These are phyloP conservation scores for Lordiphosa andalusiaca DNA, from an alignment of 2,888 invertebrate genomes.

Conservation along the genomic window DNA sequence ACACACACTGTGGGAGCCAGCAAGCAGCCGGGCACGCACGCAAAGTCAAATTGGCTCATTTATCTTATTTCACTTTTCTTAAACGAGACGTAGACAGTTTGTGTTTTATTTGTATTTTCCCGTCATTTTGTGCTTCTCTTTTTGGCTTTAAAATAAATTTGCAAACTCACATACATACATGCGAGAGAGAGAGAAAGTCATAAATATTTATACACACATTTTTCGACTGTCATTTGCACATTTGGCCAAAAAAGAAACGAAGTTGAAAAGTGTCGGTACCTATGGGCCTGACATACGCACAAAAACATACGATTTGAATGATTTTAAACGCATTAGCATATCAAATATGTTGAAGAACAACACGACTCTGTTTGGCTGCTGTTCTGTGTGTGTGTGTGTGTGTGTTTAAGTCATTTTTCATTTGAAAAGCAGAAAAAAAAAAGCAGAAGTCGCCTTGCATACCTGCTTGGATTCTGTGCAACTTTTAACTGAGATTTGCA, in stretches of 20 bases:
- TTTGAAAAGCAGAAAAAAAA: not conserved
- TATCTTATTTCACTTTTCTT: conserved; percentile 61
- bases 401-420: not conserved
- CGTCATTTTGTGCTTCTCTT: not conserved
- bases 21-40: conserved; percentile 25
- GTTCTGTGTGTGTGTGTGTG: too few species aligned
- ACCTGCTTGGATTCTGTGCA: not conserved
- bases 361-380: not conserved
- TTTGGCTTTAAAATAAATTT: conserved; percentile 39
- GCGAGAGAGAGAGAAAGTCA: conserved; percentile 13
- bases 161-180: conserved; percentile 16
- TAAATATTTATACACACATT: conserved; percentile 27
- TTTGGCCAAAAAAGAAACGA: conserved; percentile 17
- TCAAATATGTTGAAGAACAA: conserved; percentile 31
- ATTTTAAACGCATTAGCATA: conserved; percentile 59
- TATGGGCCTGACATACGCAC: conserved; percentile 3
- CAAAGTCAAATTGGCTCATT: conserved; percentile 59
- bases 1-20: conserved; percentile 2
- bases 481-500: too few species aligned
- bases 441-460: not conserved
- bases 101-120: conserved; percentile 16
- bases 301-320: conserved; percentile 46
- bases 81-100: conserved; percentile 31
- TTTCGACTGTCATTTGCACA: conserved; percentile 41
- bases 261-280: conserved; percentile 30